Evolutionary conservation across 2,797 vertebrate species (phyloP).

Genomic region (Bradypus variegatus): DNA sequence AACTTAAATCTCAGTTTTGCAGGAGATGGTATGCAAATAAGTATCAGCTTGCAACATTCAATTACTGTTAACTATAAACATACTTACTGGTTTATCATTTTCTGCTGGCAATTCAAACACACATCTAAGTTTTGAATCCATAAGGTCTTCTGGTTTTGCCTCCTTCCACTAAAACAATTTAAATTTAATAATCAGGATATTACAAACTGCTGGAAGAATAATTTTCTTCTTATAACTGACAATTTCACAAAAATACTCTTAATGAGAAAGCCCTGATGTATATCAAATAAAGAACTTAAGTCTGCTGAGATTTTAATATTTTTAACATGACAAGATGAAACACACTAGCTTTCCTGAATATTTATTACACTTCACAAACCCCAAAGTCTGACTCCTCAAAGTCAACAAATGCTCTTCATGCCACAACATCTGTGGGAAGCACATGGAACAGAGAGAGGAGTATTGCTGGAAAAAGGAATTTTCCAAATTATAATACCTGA

Average conservation of each 20-base stretch:
- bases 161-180: slow-evolving; percentile 88
- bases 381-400: neutral
- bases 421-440: neutral
- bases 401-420: neutral
- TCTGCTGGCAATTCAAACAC: slow-evolving; percentile 92
- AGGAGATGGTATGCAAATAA: slow-evolving; percentile 57
- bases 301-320: slow-evolving; percentile 42
- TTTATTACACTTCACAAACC: neutral
- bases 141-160: slow-evolving; percentile 92
- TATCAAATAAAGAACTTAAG: slow-evolving; percentile 50
- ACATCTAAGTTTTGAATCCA: slow-evolving; percentile 97
- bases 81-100: slow-evolving; percentile 92
- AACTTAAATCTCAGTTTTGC: slow-evolving; percentile 51
- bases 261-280: slow-evolving; percentile 56
- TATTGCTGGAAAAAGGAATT: too few species aligned
- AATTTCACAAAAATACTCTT: slow-evolving; percentile 61
- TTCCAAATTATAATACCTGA: neutral
- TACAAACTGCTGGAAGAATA: slow-evolving; percentile 54
- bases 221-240: slow-evolving; percentile 63
- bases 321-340: slow-evolving; percentile 42
- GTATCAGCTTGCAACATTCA: slow-evolving; percentile 54
- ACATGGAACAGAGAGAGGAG: neutral
- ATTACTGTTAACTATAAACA: slow-evolving; percentile 50
- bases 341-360: neutral
- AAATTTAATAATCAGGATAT: slow-evolving; percentile 62